These are phyloP conservation scores for Plumapathes pennacea DNA, from an alignment of 92 coral and sea anemone species.

Conservation along the genomic window DNA sequence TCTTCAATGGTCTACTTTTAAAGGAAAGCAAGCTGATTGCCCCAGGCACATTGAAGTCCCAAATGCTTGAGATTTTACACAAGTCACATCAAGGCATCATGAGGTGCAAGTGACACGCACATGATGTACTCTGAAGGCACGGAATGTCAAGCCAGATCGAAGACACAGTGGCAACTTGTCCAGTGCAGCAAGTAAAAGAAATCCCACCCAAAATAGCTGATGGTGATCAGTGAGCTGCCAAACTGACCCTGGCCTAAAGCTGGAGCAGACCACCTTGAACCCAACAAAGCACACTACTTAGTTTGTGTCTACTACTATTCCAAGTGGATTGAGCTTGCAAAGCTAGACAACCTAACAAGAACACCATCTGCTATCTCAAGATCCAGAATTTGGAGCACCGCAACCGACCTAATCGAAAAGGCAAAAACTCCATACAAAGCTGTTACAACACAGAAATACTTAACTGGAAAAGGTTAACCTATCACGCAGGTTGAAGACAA, in stretches of 20 bases:
- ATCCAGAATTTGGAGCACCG: too few species aligned
- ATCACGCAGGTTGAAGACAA: too few species aligned
- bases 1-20: slow-evolving; percentile 38
- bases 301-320: slow-evolving; percentile 26
- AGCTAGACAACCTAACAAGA: slow-evolving; percentile 30
- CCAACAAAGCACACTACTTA: slow-evolving; percentile 14
- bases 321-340: slow-evolving; percentile 32
- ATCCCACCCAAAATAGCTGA: slow-evolving; percentile 32
- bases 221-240: slow-evolving; percentile 14
- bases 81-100: slow-evolving; percentile 45
- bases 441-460: too few species aligned
- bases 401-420: not conserved
- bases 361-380: slow-evolving; percentile 27
- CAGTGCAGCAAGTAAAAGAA: slow-evolving; percentile 26
- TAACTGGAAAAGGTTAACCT: too few species aligned
- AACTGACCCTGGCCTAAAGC: slow-evolving; percentile 45
- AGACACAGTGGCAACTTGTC: slow-evolving; percentile 44
- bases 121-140: slow-evolving; percentile 50
- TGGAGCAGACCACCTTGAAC: slow-evolving; percentile 32
- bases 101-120: slow-evolving; percentile 51
- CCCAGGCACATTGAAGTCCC: slow-evolving; percentile 11
- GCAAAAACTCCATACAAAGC: too few species aligned
- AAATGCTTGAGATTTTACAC: slow-evolving; percentile 43
- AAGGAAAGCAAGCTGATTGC: slow-evolving; percentile 27
- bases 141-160: slow-evolving; percentile 41